Conservation (phyloP, 2,113 vertebrate genomes). For the Osmerus eperlanus region DNA sequence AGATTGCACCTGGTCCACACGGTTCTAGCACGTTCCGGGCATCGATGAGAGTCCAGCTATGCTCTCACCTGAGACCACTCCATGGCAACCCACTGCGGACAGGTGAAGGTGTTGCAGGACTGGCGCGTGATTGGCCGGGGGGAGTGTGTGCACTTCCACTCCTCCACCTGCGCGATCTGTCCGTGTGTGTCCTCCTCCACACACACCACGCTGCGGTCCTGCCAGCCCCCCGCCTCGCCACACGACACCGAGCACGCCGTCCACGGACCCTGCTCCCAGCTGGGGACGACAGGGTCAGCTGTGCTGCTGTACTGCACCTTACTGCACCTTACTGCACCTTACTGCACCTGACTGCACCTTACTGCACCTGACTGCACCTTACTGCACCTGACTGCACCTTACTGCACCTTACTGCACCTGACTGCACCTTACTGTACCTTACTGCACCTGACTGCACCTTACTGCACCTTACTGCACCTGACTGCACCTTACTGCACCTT, state of each 20-base stretch:
- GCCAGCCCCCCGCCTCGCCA: conserved; percentile 78
- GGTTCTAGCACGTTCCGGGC: neutral
- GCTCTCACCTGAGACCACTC: conserved; percentile 91
- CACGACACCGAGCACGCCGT: conserved; percentile 88
- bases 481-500: no score
- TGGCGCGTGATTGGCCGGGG: conserved; percentile 80
- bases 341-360: no score
- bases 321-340: no score
- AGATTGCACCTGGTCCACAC: no score
- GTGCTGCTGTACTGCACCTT: no score
- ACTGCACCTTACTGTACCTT: no score
- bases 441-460: no score
- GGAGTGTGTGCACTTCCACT: conserved; percentile 93
- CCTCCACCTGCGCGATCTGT: conserved; percentile 82
- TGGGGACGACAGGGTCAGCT: conserved; percentile 36
- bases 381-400: no score
- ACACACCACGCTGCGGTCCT: conserved; percentile 85
- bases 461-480: no score
- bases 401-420: no score
- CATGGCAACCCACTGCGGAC: conserved; percentile 91
- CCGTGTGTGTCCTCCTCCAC: conserved; percentile 87
- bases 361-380: no score
- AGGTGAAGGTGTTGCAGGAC: conserved; percentile 85
- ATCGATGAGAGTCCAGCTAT: no score
- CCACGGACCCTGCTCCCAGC: conserved; percentile 95